These are phyloP conservation scores for Drosophila melanogaster DNA, from an alignment of 1,140 invertebrate species.

Conservation along the genomic window Release_6_plus_ISO1_MT NC_004354.4:17689001-17689500, in stretches of 20 bases:
- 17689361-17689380: slow-evolving; percentile 48
- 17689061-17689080: no score
- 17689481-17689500: slow-evolving; percentile 33
- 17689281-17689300: slow-evolving; percentile 81
- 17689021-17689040: no score
- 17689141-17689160: not conserved
- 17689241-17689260: slow-evolving; percentile 80
- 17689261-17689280: slow-evolving; percentile 66
- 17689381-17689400: slow-evolving; percentile 49
- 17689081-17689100: no score
- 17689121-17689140: not conserved
- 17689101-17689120: not conserved
- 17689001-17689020: no score
- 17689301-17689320: slow-evolving; percentile 84
- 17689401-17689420: slow-evolving; percentile 29
- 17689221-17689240: slow-evolving; percentile 85
- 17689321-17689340: slow-evolving; percentile 85
- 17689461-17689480: slow-evolving; percentile 43
- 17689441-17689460: slow-evolving; percentile 8
- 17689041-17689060: no score
- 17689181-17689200: not conserved
- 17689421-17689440: slow-evolving; percentile 24
- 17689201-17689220: slow-evolving; percentile 18
- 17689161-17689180: not conserved
- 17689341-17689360: slow-evolving; percentile 84